phyloP scores from a whole-genome alignment of 2,113 vertebrate genomes.

The Rhynchopsitta pachyrhyncha region DNA sequence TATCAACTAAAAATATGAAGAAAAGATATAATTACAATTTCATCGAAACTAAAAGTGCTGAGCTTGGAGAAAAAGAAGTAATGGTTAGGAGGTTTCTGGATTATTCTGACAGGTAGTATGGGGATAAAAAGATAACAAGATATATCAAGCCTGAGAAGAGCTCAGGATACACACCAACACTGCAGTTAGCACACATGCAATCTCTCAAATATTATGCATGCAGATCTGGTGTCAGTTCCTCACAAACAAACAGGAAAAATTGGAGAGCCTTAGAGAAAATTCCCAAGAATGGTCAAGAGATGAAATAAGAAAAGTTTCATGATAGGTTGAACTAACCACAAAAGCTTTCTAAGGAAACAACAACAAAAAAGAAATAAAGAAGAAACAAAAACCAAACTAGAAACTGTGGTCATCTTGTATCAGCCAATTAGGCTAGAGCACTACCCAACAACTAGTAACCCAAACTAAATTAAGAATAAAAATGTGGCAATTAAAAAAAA shows the following conservation, averaged over 20 bases:
- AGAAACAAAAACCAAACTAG: neutral
- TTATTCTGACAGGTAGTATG: neutral
- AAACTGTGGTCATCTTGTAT: neutral
- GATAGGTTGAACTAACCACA: neutral
- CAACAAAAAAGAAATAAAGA: neutral
- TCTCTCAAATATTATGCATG: fast-evolving
- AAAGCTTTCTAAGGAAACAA: neutral
- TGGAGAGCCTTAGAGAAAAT: neutral
- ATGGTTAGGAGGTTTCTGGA: neutral
- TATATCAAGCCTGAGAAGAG: neutral
- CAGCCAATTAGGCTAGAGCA: neutral
- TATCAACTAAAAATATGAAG: neutral
- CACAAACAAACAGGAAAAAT: neutral
- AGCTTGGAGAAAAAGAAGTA: neutral
- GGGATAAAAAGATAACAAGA: too few relatives aligned
- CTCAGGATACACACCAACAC: neutral
- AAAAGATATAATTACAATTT: neutral
- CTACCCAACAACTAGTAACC: neutral
- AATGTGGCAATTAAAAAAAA: neutral
- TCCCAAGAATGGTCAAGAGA: neutral
- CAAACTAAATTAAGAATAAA: neutral
- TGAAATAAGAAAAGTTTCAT: neutral
- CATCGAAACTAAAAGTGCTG: neutral
- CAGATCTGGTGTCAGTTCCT: neutral
- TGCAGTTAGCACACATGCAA: fast-evolving